Evolutionary conservation across 2,888 invertebrate genomes (phyloP).

Genomic region (Anodontia alba): DNA sequence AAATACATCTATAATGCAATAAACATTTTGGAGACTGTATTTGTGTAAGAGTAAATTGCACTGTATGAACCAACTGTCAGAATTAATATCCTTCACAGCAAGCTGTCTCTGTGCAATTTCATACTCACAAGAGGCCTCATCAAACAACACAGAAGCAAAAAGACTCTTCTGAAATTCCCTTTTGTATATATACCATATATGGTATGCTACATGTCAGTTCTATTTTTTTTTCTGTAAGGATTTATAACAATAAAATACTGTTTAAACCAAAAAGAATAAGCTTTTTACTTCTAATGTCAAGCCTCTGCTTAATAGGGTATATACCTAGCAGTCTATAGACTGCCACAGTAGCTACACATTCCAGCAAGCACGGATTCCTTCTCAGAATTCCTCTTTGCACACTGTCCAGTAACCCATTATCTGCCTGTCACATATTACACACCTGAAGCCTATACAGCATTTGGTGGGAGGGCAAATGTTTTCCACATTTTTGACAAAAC

Average conservation of each 20-base stretch:
- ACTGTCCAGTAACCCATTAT: background rate
- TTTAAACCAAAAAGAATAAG: too few species aligned
- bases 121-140: background rate
- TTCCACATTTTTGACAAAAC: background rate
- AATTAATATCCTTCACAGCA: background rate
- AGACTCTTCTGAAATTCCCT: too few species aligned
- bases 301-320: background rate
- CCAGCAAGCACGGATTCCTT: background rate
- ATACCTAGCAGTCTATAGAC: background rate
- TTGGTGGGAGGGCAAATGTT: background rate
- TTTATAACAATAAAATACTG: too few species aligned
- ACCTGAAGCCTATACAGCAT: background rate
- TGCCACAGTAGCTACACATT: background rate
- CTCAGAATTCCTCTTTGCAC: background rate
- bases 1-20: background rate
- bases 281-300: background rate
- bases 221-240: too few species aligned
- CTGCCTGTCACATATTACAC: background rate
- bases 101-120: background rate
- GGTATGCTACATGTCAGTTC: too few species aligned
- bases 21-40: background rate
- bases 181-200: too few species aligned
- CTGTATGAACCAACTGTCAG: background rate
- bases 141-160: background rate
- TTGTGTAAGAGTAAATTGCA: background rate